Evolutionary conservation across 64 coral and sea anemone genomes (phyloP), one percentile per base, ranked within the genome.

Genomic region (Anthopleura sola): DNA sequence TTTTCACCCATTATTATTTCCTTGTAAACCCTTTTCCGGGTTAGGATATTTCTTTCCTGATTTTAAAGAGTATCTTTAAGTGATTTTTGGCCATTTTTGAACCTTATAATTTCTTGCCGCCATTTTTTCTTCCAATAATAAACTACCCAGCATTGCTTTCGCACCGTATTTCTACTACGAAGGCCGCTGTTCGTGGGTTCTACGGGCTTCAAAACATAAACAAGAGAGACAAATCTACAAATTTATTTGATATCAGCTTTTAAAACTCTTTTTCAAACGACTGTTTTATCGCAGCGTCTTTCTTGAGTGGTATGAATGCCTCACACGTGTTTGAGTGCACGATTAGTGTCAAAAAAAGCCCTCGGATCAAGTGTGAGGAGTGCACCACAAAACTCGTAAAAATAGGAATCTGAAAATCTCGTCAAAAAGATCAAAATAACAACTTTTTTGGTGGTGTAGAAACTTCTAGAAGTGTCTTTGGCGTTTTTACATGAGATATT

Each of bases 1-100:
- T 89, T 87, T 87, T 89, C 87, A 83, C 89, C 82, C 97, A 99
- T 98, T 33, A 55, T 91, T 34, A 32, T 71, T 87, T 31, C 75
- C 66, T 17, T 32, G 14, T 11, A 71, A 34, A 75, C 66, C 66
- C 5, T 34, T 32, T 71, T 71, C n/a, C 15, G 66, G 66, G 66
- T 71, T 71, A 71, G 29, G 14, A 71, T 28, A 71, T 31, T n/a
- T 34, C 66, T 71, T 71, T 28, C 29, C 34, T 29, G 29, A 0
- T 71, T 71, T 34, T 71, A 29, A 32, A 15, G 66, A 2, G 66
- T 79, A 44, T 79, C 47, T 79, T 79, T 29, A 79, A 79, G 76
- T 46, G 38, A 79, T 79, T 79, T 79, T 79, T 17, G 36, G 76
- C 17, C 76, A 79, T 79, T 79, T 79, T 79, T 79, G 76, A 79